Conservation (phyloP, 2,113 vertebrate genomes). For the Aptenodytes patagonicus region DNA sequence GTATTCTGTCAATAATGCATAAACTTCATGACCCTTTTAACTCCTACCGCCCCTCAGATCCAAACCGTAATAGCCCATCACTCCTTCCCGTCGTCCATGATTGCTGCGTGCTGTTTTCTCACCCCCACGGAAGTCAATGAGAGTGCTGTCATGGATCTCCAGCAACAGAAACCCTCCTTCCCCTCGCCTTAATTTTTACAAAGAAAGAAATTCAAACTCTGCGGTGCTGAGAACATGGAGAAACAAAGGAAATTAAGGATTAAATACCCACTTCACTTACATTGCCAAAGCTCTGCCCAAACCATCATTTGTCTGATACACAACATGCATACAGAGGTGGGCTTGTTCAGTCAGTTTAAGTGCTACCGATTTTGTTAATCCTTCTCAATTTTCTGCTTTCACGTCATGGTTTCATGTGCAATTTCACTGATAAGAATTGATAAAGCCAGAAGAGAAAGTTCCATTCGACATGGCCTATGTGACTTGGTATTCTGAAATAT, state of each 20-base stretch:
- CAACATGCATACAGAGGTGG: accelerated
- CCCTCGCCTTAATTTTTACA: neutral
- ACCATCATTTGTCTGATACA: accelerated
- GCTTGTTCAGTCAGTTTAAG: neutral
- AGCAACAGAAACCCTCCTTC: neutral
- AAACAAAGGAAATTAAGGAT: neutral
- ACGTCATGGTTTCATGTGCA: neutral
- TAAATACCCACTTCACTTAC: neutral
- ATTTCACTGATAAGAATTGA: neutral
- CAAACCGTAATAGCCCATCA: neutral
- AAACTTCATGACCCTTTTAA: constrained; percentile 48
- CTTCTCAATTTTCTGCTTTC: neutral
- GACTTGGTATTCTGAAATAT: neutral
- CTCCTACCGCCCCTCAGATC: neutral
- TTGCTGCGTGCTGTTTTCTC: neutral
- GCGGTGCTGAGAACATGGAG: neutral
- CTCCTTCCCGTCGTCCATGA: neutral
- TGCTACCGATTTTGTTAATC: neutral
- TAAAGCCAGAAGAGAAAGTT: neutral
- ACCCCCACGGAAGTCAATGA: neutral
- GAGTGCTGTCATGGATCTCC: neutral
- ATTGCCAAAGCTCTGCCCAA: neutral
- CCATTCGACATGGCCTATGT: accelerated
- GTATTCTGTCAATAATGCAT: constrained; percentile 58
- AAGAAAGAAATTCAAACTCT: neutral